A percentile compares a stretch with the other conserved stretches of the same genome.
These are phyloP conservation scores for Noturus placidus DNA, from an alignment of 2,113 vertebrate genomes.

Conservation along the genomic window DNA sequence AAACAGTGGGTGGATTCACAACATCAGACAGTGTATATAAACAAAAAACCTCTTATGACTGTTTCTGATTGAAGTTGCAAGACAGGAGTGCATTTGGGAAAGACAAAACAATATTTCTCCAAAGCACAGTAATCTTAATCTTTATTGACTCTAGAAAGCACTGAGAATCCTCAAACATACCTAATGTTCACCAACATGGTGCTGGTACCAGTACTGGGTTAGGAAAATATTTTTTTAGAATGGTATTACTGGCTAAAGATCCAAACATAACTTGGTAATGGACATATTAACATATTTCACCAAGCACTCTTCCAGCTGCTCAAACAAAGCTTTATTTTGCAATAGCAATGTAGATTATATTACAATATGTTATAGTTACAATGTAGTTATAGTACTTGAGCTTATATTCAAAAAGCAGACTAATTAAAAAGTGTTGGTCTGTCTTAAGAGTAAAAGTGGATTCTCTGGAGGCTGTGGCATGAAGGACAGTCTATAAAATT, in stretches of 20 bases:
- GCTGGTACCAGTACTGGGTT: background rate
- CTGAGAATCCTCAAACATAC: background rate
- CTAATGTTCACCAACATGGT: background rate
- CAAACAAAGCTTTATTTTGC: background rate
- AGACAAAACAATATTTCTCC: background rate
- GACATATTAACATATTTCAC: no score
- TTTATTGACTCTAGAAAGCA: background rate
- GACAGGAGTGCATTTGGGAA: background rate
- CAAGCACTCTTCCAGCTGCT: no score
- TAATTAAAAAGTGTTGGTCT: background rate
- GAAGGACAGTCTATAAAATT: background rate
- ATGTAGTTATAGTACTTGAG: background rate
- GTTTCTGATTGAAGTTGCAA: background rate
- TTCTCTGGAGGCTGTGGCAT: background rate
- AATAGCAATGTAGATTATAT: background rate
- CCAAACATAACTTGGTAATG: background rate
- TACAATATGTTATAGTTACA: background rate
- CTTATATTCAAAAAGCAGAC: background rate
- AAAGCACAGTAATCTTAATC: background rate
- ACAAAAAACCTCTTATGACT: background rate
- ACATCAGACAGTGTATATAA: background rate
- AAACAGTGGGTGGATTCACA: conserved; percentile 1
- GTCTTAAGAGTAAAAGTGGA: background rate
- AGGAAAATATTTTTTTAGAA: background rate
- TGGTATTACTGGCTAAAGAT: background rate